Evolutionary conservation across 2,113 vertebrate species (phyloP), one percentile per base, ranked within the genome.

Genomic region (Oxyruncus cristatus): DNA sequence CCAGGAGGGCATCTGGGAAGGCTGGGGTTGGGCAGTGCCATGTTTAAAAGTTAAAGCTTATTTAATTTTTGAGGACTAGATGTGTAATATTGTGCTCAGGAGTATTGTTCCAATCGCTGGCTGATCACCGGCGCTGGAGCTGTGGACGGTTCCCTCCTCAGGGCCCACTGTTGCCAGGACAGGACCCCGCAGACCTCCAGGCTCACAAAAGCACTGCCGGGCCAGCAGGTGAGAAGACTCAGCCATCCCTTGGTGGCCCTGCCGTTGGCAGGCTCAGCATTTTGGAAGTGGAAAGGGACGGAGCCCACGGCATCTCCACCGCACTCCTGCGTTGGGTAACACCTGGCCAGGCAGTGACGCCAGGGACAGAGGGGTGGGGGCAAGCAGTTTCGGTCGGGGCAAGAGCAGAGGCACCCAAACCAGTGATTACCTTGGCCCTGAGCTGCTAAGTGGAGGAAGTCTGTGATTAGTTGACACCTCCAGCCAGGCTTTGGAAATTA

Each of bases 391-490:
- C 94, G 94, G 95, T 94, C 95, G 33, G 92, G 95, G 85, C 94
- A 93, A 82, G 94, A 93, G 95, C 83, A 88, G 79, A 83, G 67
- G 88, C 53, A 73, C 66, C 88, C 95, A 96, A 96, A 94, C 92
- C 81, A 75, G 89, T 96, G 95, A 96, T 97, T 96, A 94, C 85
- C 83, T 81, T 84, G 33, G 3, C 90, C 53, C 81, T 93, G 94
- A 93, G 89, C 94, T 96, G 96, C 89, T 96, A 96, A 97, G 95
- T 93, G 94, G 94, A 96, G 95, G 96, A 97, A 95, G 84, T 96
- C 86, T 94, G 93, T 95, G 95, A 96, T 96, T 96, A 96, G 88
- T 91, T 92, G 91, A 95, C 96, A 97, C 91, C 89, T 96, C 83
- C 88, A 94, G 80, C 88, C 63, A 49, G 90, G 88, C 94, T 93